A percentile compares a stretch with the other conserved stretches of the same genome.
Conservation (phyloP, 2,113 vertebrate genomes). For the Scortum barcoo region DNA sequence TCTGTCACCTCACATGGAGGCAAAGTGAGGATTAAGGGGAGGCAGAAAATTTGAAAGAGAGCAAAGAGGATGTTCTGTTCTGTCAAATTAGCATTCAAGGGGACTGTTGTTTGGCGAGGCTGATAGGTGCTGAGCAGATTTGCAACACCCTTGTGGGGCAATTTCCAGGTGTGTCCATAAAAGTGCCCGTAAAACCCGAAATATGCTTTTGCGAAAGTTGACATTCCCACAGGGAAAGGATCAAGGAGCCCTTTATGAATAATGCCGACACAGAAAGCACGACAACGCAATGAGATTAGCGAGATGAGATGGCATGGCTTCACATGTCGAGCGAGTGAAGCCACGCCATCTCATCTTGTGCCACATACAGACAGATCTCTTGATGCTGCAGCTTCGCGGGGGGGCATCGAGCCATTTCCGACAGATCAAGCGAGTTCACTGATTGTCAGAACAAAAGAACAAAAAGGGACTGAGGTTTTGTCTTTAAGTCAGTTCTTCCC, state of each 20-base stretch:
- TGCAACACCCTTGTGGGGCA: constrained; percentile 40
- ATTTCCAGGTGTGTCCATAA: constrained; percentile 65
- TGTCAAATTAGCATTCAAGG: constrained; percentile 21
- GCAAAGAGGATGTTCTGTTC: constrained; percentile 8
- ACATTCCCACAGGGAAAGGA: constrained; percentile 25
- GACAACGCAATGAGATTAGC: constrained; percentile 26
- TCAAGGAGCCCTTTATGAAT: constrained; percentile 49
- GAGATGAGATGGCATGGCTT: not conserved
- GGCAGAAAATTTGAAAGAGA: constrained; percentile 14
- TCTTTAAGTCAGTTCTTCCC: constrained; percentile 8
- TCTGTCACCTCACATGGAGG: constrained; percentile 36
- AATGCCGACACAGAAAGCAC: constrained; percentile 48
- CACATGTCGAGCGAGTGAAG: not conserved
- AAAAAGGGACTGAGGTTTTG: constrained; percentile 39
- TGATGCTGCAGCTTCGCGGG: constrained; percentile 22
- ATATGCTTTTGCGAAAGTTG: constrained; percentile 50
- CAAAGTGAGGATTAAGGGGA: constrained; percentile 58
- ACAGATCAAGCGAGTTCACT: constrained; percentile 19
- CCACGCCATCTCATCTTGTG: not conserved
- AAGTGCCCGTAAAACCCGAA: constrained; percentile 53
- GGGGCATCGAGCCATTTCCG: constrained; percentile 6
- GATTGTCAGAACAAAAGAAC: constrained; percentile 27
- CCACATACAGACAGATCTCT: constrained; percentile 13
- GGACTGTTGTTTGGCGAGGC: constrained; percentile 42
- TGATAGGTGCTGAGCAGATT: constrained; percentile 49